These are phyloP conservation scores for Drosophila subpulchrella DNA, from an alignment of 1,140 invertebrate genomes.

Conservation along the genomic window DNA sequence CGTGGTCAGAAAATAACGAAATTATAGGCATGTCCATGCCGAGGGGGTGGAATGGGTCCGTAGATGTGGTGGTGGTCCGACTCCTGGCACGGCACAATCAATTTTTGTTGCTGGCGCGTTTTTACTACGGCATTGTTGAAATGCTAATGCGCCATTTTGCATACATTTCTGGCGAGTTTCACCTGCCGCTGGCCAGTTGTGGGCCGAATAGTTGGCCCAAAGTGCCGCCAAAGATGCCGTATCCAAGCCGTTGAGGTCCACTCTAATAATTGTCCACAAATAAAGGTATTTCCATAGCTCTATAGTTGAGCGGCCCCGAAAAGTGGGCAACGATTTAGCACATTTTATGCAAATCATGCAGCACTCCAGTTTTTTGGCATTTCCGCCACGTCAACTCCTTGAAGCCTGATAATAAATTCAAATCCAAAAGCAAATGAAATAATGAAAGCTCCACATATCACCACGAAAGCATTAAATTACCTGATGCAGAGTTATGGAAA, in stretches of 20 bases:
- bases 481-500: not conserved
- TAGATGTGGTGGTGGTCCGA: not conserved
- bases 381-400: conserved; percentile 59
- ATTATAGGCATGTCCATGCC: conserved; percentile 57
- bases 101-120: conserved; percentile 52
- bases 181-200: conserved; percentile 40
- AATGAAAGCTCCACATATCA: conserved; percentile 35
- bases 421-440: conserved; percentile 26
- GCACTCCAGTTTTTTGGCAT: conserved; percentile 51
- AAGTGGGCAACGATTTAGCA: conserved; percentile 33
- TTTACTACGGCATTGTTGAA: conserved; percentile 65
- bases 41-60: conserved; percentile 13
- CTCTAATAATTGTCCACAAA: conserved; percentile 54
- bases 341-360: conserved; percentile 71
- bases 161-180: conserved; percentile 60
- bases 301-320: conserved; percentile 7
- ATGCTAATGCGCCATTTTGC: conserved; percentile 83
- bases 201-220: conserved; percentile 1
- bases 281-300: conserved; percentile 17
- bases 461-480: conserved; percentile 39
- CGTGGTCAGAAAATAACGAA: conserved; percentile 69
- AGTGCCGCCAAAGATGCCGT: conserved; percentile 1
- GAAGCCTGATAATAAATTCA: conserved; percentile 55
- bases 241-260: conserved; percentile 25
- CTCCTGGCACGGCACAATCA: conserved; percentile 62